Conservation (phyloP, 2,113 vertebrate species). For the Cochlearius cochlearius region DNA sequence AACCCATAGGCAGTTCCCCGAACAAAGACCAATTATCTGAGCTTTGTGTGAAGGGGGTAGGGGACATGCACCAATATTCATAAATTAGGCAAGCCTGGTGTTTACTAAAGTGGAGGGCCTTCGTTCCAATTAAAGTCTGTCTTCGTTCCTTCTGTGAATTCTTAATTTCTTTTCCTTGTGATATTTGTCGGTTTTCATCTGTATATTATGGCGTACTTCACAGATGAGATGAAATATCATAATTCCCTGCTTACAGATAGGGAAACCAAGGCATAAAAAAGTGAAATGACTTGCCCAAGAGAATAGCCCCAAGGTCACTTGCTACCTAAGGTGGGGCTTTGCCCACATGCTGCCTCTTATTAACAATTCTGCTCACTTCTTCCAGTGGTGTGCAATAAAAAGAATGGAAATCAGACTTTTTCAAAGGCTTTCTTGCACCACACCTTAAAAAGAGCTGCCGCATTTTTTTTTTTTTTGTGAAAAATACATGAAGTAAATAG, state of each 20-base stretch:
- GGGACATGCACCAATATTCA: constrained; percentile 64
- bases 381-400: constrained; percentile 60
- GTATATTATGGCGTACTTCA: neutral
- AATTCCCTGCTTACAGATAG: neutral
- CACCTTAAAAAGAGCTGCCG: constrained; percentile 67
- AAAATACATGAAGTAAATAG: constrained; percentile 58
- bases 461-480: constrained; percentile 24
- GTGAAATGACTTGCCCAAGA: neutral
- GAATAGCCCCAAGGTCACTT: constrained; percentile 47
- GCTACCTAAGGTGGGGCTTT: constrained; percentile 35
- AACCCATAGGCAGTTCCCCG: constrained; percentile 53
- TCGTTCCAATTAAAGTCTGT: constrained; percentile 48
- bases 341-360: constrained; percentile 47
- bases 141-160: constrained; percentile 62
- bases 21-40: constrained; percentile 66
- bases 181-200: constrained; percentile 11
- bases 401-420: constrained; percentile 68
- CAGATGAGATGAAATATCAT: constrained; percentile 24
- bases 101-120: constrained; percentile 49
- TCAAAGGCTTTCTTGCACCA: constrained; percentile 55
- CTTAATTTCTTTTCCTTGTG: constrained; percentile 61
- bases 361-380: constrained; percentile 59
- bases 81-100: constrained; percentile 60
- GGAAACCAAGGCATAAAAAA: constrained; percentile 17
- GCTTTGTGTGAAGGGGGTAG: constrained; percentile 61